Evolutionary conservation across 2,888 invertebrate species (phyloP), one percentile per base, ranked within the genome.

Genomic region (Resseliella maxima): DNA sequence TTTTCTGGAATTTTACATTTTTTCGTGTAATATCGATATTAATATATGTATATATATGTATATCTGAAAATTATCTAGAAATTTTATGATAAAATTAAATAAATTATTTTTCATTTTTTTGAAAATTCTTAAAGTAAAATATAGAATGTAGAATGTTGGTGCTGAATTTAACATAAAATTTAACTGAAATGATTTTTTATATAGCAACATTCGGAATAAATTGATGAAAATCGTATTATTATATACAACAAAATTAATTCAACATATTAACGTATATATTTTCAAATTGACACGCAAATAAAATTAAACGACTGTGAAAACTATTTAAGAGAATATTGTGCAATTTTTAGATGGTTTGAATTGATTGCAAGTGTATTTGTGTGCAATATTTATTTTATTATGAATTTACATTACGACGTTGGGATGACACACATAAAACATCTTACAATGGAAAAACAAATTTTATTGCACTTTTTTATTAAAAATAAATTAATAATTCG

Each of bases 321-420:
- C n/a, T n/a, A n/a, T n/a, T n/a, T n/a, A n/a, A n/a, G n/a, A n/a
- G n/a, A n/a, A n/a, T n/a, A n/a, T n/a, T n/a, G n/a, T n/a, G n/a
- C n/a, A n/a, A n/a, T n/a, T n/a, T n/a, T n/a, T n/a, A n/a, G n/a
- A n/a, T n/a, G n/a, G n/a, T n/a, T n/a, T n/a, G 18, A 72, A 12
- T 72, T 31, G 31, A 31, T 72, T 72, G 31, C 72, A 15, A 15
- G 35, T 72, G 72, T 31, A 72, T 27, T 72, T 72, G 24, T 59
- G 59, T 72, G 72, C 72, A 50, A 18, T 59, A 59, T 72, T 72
- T 31, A 72, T 31, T 72, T 31, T 72, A 31, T 21, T n/a, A 72
- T 15, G 72, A 72, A 72, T 31, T n/a, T 27, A 72, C 72, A 31
- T 31, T 72, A 72, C 72, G 12, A 15, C 15, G 2, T 72, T 72